phyloP scores from a whole-genome alignment of 2,797 vertebrate species.

The Ciconia nigra region DNA sequence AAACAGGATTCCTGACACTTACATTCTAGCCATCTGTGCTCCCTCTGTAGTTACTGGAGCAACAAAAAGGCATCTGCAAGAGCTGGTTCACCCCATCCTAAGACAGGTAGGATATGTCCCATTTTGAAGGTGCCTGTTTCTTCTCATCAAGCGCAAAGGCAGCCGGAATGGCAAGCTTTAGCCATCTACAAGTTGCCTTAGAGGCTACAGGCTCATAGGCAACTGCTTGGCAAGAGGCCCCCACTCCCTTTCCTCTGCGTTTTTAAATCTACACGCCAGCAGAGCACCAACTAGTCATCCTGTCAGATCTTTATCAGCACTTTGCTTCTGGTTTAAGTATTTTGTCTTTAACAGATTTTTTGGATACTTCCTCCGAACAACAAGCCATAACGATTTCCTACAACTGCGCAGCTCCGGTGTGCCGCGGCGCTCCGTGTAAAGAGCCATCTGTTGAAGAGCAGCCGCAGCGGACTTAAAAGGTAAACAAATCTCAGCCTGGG shows the following conservation, averaged over 20 bases:
- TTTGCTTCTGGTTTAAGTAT: not conserved
- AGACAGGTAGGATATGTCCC: not conserved
- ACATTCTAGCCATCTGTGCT: not conserved
- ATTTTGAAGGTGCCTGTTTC: not conserved
- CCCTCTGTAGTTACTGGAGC: not conserved
- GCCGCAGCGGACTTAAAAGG: not conserved
- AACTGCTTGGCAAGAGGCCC: not conserved
- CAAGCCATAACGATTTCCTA: not conserved
- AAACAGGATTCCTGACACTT: not conserved
- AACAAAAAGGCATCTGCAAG: not conserved
- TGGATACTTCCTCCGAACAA: not conserved
- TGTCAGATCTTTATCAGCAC: not conserved
- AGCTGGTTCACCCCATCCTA: not conserved
- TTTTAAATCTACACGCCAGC: not conserved
- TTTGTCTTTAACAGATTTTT: not conserved
- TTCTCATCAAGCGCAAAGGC: not conserved
- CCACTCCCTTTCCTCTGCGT: no score
- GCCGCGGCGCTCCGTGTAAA: not conserved
- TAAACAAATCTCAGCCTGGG: constrained; percentile 9
- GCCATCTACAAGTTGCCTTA: not conserved
- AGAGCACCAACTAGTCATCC: not conserved
- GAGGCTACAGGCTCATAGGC: not conserved
- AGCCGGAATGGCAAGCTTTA: not conserved
- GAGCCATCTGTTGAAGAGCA: not conserved
- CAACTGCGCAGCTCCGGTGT: not conserved